phyloP scores from a whole-genome alignment of 2,113 vertebrate species.

The Aldabrachelys gigantea region DNA sequence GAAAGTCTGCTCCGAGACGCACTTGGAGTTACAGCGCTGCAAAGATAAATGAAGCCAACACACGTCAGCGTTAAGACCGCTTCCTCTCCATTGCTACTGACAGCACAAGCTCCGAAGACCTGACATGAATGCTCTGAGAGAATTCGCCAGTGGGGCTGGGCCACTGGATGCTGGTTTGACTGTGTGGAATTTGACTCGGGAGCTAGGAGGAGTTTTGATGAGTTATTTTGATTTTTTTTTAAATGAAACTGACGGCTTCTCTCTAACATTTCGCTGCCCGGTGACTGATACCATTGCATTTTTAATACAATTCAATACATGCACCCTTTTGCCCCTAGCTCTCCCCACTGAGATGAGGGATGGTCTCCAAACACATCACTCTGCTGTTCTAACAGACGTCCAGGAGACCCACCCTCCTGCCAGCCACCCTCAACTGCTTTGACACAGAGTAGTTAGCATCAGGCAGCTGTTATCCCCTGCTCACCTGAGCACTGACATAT shows the following conservation, averaged over 20 bases:
- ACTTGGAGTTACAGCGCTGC: constrained; percentile 97
- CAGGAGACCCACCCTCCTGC: accelerated
- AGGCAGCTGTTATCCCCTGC: neutral
- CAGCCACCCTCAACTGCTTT: neutral
- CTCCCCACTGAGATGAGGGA: accelerated
- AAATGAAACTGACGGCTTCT: accelerated
- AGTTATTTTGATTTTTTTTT: neutral
- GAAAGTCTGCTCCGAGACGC: constrained; percentile 94
- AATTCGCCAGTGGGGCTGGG: neutral
- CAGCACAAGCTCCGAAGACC: neutral
- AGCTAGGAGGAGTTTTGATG: neutral
- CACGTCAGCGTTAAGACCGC: neutral
- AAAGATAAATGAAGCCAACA: constrained; percentile 14
- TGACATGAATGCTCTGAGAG: neutral
- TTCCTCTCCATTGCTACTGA: neutral
- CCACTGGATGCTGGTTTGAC: neutral
- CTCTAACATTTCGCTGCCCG: neutral
- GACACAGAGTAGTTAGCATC: accelerated
- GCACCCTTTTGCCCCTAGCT: neutral
- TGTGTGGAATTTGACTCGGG: neutral
- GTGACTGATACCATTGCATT: accelerated
- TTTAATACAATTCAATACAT: accelerated
- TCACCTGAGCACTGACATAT: constrained; percentile 94
- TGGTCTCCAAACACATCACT: neutral
- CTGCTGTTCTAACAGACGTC: accelerated